Conservation (phyloP, 2,113 vertebrate species). For the Salvelinus alpinus region DNA sequence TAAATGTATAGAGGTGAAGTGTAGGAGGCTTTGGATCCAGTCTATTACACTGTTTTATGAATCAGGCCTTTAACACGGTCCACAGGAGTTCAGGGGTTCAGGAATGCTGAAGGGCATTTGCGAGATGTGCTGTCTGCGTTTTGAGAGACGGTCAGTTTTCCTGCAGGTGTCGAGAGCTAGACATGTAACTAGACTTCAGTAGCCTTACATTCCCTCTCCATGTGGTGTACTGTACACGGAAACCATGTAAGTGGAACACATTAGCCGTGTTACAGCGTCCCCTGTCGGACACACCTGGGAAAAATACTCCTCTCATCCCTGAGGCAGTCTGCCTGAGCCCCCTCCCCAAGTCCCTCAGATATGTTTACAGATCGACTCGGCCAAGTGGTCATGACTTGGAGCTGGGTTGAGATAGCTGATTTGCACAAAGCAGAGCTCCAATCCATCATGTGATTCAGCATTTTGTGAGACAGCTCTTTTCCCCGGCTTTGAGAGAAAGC, state of each 20-base stretch:
- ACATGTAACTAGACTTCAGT: conserved; percentile 41
- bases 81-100: too few species aligned
- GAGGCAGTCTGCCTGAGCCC: conserved; percentile 6
- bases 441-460: conserved; percentile 28
- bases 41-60: too few species aligned
- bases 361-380: conserved; percentile 56
- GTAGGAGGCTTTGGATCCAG: too few species aligned
- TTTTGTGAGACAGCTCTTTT: conserved; percentile 23
- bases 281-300: conserved; percentile 41
- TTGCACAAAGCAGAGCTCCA: conserved; percentile 18
- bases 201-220: conserved; percentile 31
- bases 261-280: conserved; percentile 47
- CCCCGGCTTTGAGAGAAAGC: conserved; percentile 15
- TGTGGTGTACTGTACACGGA: conserved; percentile 40
- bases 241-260: conserved; percentile 43
- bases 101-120: too few species aligned
- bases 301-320: conserved; percentile 7
- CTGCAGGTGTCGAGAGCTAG: conserved; percentile 24
- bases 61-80: too few species aligned
- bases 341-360: conserved; percentile 32
- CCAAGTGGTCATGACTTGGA: conserved; percentile 36
- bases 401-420: conserved; percentile 28
- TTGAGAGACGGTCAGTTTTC: conserved; percentile 11
- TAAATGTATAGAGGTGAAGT: too few species aligned
- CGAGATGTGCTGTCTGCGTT: background rate